Conservation (phyloP, 2,888 invertebrate species). For the Sesia bembeciformis region DNA sequence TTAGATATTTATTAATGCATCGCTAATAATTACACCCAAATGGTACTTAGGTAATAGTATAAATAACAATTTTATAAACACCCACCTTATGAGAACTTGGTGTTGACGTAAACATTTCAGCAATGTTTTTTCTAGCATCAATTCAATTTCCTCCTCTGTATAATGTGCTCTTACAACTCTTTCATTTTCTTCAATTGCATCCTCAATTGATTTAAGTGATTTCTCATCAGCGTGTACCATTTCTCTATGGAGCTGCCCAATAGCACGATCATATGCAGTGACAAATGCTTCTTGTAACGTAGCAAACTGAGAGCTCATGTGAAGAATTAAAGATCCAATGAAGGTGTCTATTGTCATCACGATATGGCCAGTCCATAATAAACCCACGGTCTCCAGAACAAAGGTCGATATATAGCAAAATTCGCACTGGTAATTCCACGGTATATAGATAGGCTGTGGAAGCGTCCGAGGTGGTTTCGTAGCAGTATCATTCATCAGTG, state of each 20-base stretch:
- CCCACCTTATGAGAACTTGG: slow-evolving; percentile 51
- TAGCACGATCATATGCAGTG: slow-evolving; percentile 50
- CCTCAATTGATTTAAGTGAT: background rate
- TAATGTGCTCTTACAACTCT: slow-evolving; percentile 29
- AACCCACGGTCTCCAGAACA: slow-evolving; percentile 48
- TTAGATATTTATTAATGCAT: too few relatives aligned
- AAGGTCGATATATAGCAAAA: slow-evolving; percentile 46
- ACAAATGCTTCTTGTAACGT: slow-evolving; percentile 49
- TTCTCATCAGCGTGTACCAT: slow-evolving; percentile 4
- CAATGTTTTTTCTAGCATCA: slow-evolving; percentile 36
- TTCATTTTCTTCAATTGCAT: slow-evolving; percentile 25
- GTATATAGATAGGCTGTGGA: slow-evolving; percentile 62
- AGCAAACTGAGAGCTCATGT: slow-evolving; percentile 58
- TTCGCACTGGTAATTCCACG: slow-evolving; percentile 58
- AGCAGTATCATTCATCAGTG: slow-evolving; percentile 32
- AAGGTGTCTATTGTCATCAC: slow-evolving; percentile 64
- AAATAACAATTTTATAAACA: slow-evolving; percentile 3
- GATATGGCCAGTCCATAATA: slow-evolving; percentile 65
- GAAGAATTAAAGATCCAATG: slow-evolving; percentile 56
- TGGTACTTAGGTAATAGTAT: background rate
- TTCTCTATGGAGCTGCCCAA: slow-evolving; percentile 26
- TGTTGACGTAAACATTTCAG: slow-evolving; percentile 54
- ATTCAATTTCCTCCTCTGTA: slow-evolving; percentile 37
- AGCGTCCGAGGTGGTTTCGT: slow-evolving; percentile 38
- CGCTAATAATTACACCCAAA: too few relatives aligned